These are phyloP conservation scores for Aurelia aurita DNA, from an alignment of 30 jellyfish, hydroid and myxozoan genomes.

Conservation along the genomic window DNA sequence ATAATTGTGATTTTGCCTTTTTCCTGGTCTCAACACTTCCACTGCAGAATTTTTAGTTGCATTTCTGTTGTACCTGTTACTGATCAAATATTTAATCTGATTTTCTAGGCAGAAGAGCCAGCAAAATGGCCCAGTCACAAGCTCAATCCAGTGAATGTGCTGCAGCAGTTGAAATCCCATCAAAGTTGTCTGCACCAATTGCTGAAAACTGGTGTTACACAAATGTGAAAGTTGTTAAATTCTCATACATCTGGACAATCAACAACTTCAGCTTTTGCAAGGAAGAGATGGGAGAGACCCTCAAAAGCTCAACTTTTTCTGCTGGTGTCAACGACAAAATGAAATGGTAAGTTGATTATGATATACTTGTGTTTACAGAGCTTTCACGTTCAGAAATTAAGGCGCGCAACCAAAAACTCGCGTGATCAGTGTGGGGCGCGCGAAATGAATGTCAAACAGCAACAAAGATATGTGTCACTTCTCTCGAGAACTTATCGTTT, in stretches of 20 bases:
- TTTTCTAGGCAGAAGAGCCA: not conserved
- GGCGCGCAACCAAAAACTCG: too few relatives aligned
- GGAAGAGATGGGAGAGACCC: constrained; percentile 99
- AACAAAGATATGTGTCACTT: too few relatives aligned
- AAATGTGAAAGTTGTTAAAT: constrained; percentile 94
- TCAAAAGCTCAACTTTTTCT: constrained; percentile 94
- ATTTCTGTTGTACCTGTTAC: too few relatives aligned
- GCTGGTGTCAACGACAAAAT: constrained; percentile 98
- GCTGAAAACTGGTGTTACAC: constrained; percentile 99
- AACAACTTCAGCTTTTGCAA: constrained; percentile 97
- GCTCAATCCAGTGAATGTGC: constrained; percentile 85
- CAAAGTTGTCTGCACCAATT: constrained; percentile 95
- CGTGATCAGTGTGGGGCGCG: too few relatives aligned
- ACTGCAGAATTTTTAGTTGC: too few relatives aligned
- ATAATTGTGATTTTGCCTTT: too few relatives aligned
- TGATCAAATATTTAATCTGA: too few relatives aligned
- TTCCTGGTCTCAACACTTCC: too few relatives aligned
- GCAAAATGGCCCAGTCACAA: constrained; percentile 63
- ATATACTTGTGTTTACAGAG: too few relatives aligned
- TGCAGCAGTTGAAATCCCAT: constrained; percentile 87
- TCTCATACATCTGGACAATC: constrained; percentile 98
- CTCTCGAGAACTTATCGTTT: too few relatives aligned
- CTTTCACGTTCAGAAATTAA: too few relatives aligned
- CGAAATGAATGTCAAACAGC: too few relatives aligned
- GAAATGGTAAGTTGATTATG: constrained; percentile 81